phyloP scores from a whole-genome alignment of 2,888 invertebrate species.

The Pandemis cinnamomeana region DNA sequence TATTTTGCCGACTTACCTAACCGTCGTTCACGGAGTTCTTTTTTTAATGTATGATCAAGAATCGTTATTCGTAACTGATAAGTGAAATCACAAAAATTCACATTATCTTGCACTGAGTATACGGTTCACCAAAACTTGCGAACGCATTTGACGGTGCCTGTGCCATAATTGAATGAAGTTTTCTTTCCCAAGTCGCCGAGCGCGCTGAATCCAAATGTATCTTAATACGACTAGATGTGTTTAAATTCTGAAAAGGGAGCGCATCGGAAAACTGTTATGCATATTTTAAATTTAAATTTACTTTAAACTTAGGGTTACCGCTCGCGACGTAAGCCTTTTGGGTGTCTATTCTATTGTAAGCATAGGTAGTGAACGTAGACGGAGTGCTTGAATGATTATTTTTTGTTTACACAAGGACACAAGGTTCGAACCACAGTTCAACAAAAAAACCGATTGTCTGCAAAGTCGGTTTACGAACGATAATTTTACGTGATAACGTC shows the following conservation, averaged over 20 bases:
- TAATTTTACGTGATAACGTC: too few species aligned
- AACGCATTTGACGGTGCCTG: not conserved
- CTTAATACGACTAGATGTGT: conserved; percentile 81
- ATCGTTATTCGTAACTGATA: too few species aligned
- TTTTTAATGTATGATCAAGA: too few species aligned
- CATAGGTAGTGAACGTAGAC: not conserved
- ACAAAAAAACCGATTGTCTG: too few species aligned
- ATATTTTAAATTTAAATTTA: conserved; percentile 85
- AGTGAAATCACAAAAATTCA: too few species aligned
- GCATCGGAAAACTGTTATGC: conserved; percentile 84
- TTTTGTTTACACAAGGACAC: too few species aligned
- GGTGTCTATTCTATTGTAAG: not conserved
- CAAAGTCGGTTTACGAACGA: too few species aligned
- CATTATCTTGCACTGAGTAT: too few species aligned
- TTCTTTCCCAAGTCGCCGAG: conserved; percentile 65
- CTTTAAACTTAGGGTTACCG: conserved; percentile 59
- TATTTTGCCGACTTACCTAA: too few species aligned
- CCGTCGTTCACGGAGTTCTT: too few species aligned
- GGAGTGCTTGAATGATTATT: too few species aligned
- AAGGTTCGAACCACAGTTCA: too few species aligned
- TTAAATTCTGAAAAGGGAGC: conserved; percentile 81
- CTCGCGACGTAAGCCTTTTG: not conserved
- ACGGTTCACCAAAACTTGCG: not conserved
- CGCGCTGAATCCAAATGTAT: conserved; percentile 81
- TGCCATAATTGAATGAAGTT: conserved; percentile 61